A percentile compares a stretch with the other conserved stretches of the same genome.
Conservation (phyloP, 2,888 invertebrate genomes). For the Eristalis pertinax region DNA sequence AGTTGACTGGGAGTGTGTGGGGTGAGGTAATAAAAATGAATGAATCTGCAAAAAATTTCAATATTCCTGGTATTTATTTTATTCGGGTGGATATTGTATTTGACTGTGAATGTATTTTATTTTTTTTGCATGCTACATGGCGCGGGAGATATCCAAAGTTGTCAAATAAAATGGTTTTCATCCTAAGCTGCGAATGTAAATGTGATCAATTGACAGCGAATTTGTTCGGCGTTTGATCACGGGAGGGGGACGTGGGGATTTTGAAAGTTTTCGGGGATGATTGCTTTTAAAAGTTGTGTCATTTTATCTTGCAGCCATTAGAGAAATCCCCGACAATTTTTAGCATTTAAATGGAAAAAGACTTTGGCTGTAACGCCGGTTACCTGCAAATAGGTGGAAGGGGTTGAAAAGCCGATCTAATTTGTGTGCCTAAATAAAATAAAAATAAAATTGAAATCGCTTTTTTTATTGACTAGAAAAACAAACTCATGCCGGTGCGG, state of each 20-base stretch:
- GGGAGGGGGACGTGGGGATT: background rate
- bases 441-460: background rate
- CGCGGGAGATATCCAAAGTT: constrained; percentile 70
- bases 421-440: background rate
- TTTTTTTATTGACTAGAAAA: background rate
- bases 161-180: constrained; percentile 73
- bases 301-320: background rate
- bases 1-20: background rate
- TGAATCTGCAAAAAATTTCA: constrained; percentile 63
- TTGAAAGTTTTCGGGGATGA: constrained; percentile 26
- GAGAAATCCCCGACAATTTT: constrained; percentile 4
- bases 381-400: background rate
- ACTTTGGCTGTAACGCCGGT: background rate
- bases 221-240: constrained; percentile 37
- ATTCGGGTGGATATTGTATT: constrained; percentile 51
- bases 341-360: constrained; percentile 5
- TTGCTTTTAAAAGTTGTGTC: constrained; percentile 31
- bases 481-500: background rate
- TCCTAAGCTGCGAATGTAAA: constrained; percentile 66
- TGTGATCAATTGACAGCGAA: constrained; percentile 62
- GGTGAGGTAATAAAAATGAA: constrained; percentile 62
- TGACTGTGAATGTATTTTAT: background rate
- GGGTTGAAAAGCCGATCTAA: background rate
- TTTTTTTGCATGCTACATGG: constrained; percentile 55
- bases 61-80: constrained; percentile 71